Percentiles rank a stretch among this genome's conserved stretches.
Conservation (phyloP, 2,797 vertebrate genomes). For the Labeo calbasu region DNA sequence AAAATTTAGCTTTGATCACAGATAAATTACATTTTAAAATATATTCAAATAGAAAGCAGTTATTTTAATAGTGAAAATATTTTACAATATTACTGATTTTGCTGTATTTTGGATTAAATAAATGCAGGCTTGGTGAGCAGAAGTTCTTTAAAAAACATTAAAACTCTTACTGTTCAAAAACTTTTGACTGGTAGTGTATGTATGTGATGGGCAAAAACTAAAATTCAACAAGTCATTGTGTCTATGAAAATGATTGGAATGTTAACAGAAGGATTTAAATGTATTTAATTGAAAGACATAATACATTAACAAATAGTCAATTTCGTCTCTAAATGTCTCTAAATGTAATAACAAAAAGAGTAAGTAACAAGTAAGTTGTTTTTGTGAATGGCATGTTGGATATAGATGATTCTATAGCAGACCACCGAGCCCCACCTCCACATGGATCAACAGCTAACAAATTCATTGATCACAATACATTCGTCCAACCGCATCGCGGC, state of each 20-base stretch:
- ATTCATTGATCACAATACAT: not conserved
- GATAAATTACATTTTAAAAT: too few relatives aligned
- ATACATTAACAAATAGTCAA: not conserved
- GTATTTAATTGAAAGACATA: not conserved
- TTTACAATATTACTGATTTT: too few relatives aligned
- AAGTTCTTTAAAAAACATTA: too few relatives aligned
- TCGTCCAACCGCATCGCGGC: conserved; percentile 16
- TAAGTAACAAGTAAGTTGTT: not conserved
- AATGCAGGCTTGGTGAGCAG: too few relatives aligned
- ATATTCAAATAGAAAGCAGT: too few relatives aligned
- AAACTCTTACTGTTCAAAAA: too few relatives aligned
- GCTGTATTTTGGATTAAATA: too few relatives aligned
- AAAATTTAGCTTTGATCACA: too few relatives aligned
- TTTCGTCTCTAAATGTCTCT: not conserved
- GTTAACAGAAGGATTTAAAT: not conserved
- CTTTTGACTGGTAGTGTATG: not conserved
- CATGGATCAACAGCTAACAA: conserved; percentile 21
- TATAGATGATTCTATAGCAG: not conserved
- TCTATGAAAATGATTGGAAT: not conserved
- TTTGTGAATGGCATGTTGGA: not conserved
- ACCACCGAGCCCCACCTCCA: conserved; percentile 5
- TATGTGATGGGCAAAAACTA: not conserved
- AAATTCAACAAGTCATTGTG: not conserved
- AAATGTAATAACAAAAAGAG: not conserved
- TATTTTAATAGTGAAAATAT: too few relatives aligned